A percentile compares a stretch with the other conserved stretches of the same genome.
phyloP scores from a whole-genome alignment of 2,113 vertebrate species.

The Ceratotherium simum region DNA sequence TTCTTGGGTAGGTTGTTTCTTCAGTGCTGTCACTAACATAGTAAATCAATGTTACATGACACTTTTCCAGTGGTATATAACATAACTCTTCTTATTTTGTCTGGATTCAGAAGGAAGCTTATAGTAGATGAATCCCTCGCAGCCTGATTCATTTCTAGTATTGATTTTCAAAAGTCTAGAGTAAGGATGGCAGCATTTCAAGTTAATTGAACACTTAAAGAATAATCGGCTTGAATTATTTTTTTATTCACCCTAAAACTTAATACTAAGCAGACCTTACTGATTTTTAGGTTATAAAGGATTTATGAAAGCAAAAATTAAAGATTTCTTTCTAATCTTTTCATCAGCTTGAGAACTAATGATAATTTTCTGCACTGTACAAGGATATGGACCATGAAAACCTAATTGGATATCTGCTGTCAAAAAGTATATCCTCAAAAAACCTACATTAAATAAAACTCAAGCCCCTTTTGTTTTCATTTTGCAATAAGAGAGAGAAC shows the following conservation, averaged over 20 bases:
- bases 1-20: conserved; percentile 68
- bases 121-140: conserved; percentile 55
- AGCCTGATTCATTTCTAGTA: conserved; percentile 76
- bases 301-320: conserved; percentile 23
- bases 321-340: conserved; percentile 9
- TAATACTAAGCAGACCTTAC: neutral
- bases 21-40: conserved; percentile 58
- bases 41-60: conserved; percentile 74
- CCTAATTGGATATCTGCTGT: neutral
- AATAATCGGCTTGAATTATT: conserved; percentile 38
- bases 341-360: neutral
- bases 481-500: neutral
- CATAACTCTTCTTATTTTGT: conserved; percentile 68
- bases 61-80: conserved; percentile 58
- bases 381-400: conserved; percentile 18
- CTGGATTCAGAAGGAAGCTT: conserved; percentile 64
- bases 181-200: conserved; percentile 62
- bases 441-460: neutral
- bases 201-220: conserved; percentile 67
- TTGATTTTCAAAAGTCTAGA: conserved; percentile 73
- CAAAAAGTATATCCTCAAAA: conserved; percentile 29
- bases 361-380: conserved; percentile 1
- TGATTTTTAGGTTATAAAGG: conserved; percentile 37
- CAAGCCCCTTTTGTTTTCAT: neutral
- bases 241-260: conserved; percentile 6